These are phyloP conservation scores for Drosophila yooni DNA, from an alignment of 2,888 invertebrate species.

Conservation along the genomic window DNA sequence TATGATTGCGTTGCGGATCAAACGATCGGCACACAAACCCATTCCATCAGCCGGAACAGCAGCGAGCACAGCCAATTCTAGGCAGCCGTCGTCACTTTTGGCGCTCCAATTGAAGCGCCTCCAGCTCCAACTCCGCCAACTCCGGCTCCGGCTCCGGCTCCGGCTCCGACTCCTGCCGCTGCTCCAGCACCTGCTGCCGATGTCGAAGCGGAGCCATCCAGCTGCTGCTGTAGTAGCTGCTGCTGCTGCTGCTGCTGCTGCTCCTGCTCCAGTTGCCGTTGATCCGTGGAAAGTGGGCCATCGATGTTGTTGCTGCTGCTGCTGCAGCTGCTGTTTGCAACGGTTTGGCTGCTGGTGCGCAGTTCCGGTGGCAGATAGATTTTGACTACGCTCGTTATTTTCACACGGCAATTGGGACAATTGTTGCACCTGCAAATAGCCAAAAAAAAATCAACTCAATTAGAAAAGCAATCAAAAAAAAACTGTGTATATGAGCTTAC, in stretches of 20 bases:
- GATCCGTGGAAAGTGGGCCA: background rate
- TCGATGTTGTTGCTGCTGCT: conserved; percentile 25
- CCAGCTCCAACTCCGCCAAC: conserved; percentile 28
- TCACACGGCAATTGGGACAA: conserved; percentile 84
- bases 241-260: conserved; percentile 20
- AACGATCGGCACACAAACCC: conserved; percentile 83
- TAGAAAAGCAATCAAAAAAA: background rate
- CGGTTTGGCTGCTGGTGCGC: conserved; percentile 71
- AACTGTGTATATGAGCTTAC: conserved; percentile 74
- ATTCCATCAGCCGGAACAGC: conserved; percentile 83
- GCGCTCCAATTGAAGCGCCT: conserved; percentile 42
- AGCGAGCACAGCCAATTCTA: conserved; percentile 83
- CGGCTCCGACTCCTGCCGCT: conserved; percentile 4
- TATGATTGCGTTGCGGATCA: conserved; percentile 51
- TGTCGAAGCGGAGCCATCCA: conserved; percentile 1
- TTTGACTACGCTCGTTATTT: conserved; percentile 83
- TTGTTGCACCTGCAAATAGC: conserved; percentile 80
- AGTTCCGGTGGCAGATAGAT: conserved; percentile 84
- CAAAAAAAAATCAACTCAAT: background rate
- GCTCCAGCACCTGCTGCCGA: conserved; percentile 8
- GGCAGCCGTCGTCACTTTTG: conserved; percentile 79
- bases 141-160: conserved; percentile 33
- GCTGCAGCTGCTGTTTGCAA: conserved; percentile 41
- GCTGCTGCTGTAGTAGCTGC: background rate
- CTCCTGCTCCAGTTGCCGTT: conserved; percentile 20